Percentiles rank a stretch among this genome's conserved stretches.
Conservation (phyloP, 2,797 vertebrate genomes). For the Lepilemur ruficaudatus region DNA sequence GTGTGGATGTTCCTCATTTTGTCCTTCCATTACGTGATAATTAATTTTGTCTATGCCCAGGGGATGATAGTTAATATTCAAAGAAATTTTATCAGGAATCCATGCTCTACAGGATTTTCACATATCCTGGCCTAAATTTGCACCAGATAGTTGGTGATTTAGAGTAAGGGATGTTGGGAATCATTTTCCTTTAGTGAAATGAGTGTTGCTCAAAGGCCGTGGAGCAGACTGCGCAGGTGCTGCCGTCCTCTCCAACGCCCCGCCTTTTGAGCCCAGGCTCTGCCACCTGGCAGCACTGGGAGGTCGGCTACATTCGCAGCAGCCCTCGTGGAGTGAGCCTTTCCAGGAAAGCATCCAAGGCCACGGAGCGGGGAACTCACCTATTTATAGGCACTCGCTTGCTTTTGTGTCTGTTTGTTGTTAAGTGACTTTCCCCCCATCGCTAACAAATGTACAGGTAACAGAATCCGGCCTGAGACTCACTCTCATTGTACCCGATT, state of each 20-base stretch:
- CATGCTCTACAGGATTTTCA: neutral
- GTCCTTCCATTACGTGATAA: neutral
- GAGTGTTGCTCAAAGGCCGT: neutral
- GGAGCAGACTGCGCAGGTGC: accelerated
- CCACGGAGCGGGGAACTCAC: neutral
- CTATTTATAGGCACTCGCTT: neutral
- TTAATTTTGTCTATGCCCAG: neutral
- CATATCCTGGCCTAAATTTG: neutral
- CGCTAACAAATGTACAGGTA: neutral
- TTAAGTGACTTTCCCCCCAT: neutral
- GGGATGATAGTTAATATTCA: neutral
- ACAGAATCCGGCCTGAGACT: neutral
- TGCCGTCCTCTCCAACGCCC: neutral
- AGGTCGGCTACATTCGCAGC: neutral
- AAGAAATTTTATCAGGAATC: neutral
- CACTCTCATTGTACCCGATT: neutral
- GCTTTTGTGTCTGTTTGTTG: neutral
- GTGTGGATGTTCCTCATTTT: accelerated
- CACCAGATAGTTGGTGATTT: neutral
- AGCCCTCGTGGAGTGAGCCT: neutral
- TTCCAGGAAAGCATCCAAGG: neutral
- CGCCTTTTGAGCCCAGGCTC: neutral
- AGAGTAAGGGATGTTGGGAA: neutral
- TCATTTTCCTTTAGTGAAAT: neutral
- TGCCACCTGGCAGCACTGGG: neutral